A percentile compares a stretch with the other conserved stretches of the same genome.
These are phyloP conservation scores for Zophobas morio DNA, from an alignment of 1,140 invertebrate genomes.

Conservation along the genomic window DNA sequence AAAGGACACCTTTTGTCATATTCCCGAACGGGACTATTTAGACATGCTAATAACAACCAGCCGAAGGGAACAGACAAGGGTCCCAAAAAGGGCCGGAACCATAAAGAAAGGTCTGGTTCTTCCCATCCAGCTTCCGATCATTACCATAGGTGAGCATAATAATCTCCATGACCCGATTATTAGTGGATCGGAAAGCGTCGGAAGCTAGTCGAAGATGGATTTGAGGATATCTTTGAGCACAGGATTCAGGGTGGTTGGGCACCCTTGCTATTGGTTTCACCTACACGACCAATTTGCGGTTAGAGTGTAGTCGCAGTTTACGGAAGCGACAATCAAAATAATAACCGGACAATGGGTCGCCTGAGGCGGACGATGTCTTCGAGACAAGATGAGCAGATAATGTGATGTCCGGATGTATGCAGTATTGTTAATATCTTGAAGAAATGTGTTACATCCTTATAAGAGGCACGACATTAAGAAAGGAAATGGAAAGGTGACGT, in stretches of 20 bases:
- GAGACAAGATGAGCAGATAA: slow-evolving; percentile 42
- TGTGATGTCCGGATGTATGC: slow-evolving; percentile 31
- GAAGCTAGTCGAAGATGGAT: background rate
- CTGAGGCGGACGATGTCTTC: slow-evolving; percentile 27
- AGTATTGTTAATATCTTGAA: slow-evolving; percentile 22
- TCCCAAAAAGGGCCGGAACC: slow-evolving; percentile 40
- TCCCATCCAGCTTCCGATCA: slow-evolving; percentile 34
- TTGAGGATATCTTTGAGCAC: slow-evolving; percentile 39
- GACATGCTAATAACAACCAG: slow-evolving; percentile 30
- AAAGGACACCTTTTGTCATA: slow-evolving; percentile 27
- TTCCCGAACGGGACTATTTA: slow-evolving; percentile 37
- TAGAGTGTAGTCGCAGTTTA: slow-evolving; percentile 35
- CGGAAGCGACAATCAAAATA: slow-evolving; percentile 50
- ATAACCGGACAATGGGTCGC: slow-evolving; percentile 38
- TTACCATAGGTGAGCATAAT: slow-evolving; percentile 13
- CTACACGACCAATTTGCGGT: slow-evolving; percentile 48
- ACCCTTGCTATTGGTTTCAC: slow-evolving; percentile 30
- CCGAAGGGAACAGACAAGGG: slow-evolving; percentile 34
- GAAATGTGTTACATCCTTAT: slow-evolving; percentile 38
- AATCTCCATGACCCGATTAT: slow-evolving; percentile 14
- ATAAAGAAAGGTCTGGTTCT: slow-evolving; percentile 31
- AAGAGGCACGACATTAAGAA: background rate
- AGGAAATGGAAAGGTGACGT: slow-evolving; percentile 35
- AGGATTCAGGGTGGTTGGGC: slow-evolving; percentile 53
- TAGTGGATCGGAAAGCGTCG: slow-evolving; percentile 5